phyloP scores from a whole-genome alignment of 2,888 invertebrate species.

The Eugnorisma glareosa region DNA sequence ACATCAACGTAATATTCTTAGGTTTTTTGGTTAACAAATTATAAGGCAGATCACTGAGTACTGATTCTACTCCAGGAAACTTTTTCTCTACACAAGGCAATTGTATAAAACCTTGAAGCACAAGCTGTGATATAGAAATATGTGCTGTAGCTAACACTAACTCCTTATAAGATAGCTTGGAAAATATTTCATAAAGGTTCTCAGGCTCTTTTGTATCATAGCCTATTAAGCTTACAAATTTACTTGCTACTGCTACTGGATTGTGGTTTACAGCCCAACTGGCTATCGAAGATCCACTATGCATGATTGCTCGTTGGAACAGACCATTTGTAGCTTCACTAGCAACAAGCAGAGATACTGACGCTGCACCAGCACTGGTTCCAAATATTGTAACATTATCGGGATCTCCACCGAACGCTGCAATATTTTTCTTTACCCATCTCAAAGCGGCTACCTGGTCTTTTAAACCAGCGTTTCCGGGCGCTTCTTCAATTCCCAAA shows the following conservation, averaged over 20 bases:
- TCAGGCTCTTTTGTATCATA: slow-evolving; percentile 77
- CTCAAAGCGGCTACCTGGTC: slow-evolving; percentile 84
- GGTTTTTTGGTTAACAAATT: slow-evolving; percentile 77
- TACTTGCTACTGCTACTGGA: slow-evolving; percentile 79
- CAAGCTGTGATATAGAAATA: slow-evolving; percentile 75
- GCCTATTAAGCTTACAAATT: slow-evolving; percentile 78
- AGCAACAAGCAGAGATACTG: slow-evolving; percentile 77
- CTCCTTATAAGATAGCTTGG: slow-evolving; percentile 73
- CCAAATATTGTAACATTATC: slow-evolving; percentile 85
- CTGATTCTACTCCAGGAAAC: slow-evolving; percentile 76
- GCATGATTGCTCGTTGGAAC: slow-evolving; percentile 82
- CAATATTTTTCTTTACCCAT: slow-evolving; percentile 85
- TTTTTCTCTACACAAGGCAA: slow-evolving; percentile 82
- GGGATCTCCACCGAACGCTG: slow-evolving; percentile 84
- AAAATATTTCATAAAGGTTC: slow-evolving; percentile 80
- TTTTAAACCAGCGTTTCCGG: slow-evolving; percentile 85
- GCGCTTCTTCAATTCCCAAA: slow-evolving; percentile 82
- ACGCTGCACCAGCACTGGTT: slow-evolving; percentile 84
- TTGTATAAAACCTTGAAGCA: slow-evolving; percentile 67
- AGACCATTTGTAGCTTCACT: slow-evolving; percentile 80
- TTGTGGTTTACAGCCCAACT: slow-evolving; percentile 82
- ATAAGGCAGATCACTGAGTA: slow-evolving; percentile 81
- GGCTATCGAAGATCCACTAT: slow-evolving; percentile 82
- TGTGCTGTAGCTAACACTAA: slow-evolving; percentile 72
- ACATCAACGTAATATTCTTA: slow-evolving; percentile 76